These are phyloP conservation scores for Stegodyphus dumicola DNA, from an alignment of 1,140 invertebrate species.

Conservation along the genomic window DNA sequence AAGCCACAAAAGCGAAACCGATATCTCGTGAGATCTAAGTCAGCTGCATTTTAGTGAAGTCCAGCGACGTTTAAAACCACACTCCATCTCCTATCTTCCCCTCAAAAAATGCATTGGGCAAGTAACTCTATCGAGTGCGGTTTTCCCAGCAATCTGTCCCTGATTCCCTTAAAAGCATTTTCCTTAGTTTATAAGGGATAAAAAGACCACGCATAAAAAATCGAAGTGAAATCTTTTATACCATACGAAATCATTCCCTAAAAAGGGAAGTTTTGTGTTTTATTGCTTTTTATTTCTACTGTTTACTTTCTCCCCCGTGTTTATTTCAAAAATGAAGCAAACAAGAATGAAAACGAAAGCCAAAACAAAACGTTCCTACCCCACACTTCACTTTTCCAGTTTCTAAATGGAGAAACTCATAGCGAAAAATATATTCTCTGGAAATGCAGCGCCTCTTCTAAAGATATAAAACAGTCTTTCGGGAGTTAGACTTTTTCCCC, in stretches of 20 bases:
- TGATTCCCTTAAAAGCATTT: conserved; percentile 32
- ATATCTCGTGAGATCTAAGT: conserved; percentile 10
- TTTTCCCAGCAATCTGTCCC: no score
- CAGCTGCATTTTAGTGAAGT: conserved; percentile 21
- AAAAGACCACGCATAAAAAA: conserved; percentile 2
- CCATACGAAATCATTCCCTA: conserved; percentile 45
- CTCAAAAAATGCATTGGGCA: no score
- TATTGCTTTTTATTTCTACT: conserved; percentile 29
- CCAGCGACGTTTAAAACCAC: conserved; percentile 2
- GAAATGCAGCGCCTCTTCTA: conserved; percentile 40
- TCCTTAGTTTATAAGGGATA: background rate
- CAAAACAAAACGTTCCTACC: conserved; percentile 33
- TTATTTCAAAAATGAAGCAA: conserved; percentile 43
- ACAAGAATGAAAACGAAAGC: conserved; percentile 13
- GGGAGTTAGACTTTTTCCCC: conserved; percentile 18
- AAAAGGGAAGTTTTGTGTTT: conserved; percentile 26
- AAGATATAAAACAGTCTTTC: conserved; percentile 59
- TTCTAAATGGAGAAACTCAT: conserved; percentile 46
- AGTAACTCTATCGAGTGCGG: no score
- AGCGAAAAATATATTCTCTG: conserved; percentile 42
- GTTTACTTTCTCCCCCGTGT: conserved; percentile 27
- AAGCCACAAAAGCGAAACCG: background rate
- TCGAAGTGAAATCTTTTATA: background rate
- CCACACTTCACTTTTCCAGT: background rate
- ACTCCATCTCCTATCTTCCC: conserved; percentile 25